These are phyloP conservation scores for Megalurothrips usitatus DNA, from an alignment of 2,888 invertebrate genomes.

Conservation along the genomic window DNA sequence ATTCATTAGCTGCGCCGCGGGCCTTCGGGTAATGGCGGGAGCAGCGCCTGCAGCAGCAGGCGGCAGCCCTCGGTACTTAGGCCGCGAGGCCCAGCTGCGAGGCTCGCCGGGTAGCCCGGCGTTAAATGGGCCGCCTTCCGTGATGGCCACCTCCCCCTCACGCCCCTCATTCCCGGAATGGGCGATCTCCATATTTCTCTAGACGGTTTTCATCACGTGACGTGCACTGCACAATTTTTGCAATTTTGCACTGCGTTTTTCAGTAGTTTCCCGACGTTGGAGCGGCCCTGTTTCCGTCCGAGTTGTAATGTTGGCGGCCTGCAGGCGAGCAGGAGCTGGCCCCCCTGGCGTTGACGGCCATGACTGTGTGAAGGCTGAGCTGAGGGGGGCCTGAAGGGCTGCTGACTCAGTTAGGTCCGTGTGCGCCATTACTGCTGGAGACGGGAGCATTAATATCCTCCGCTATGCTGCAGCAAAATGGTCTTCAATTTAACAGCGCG, in stretches of 20 bases:
- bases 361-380: background rate
- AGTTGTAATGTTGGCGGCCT: too few species aligned
- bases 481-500: conserved; percentile 16
- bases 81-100: background rate
- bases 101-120: background rate
- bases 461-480: conserved; percentile 3
- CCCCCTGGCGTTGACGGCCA: background rate
- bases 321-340: too few species aligned
- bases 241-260: too few species aligned
- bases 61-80: background rate
- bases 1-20: background rate
- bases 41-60: background rate
- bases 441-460: conserved; percentile 4
- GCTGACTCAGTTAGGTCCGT: too few species aligned
- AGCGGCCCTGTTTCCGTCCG: too few species aligned
- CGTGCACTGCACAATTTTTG: too few species aligned
- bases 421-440: background rate
- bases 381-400: background rate
- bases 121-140: too few species aligned
- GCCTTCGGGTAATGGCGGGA: background rate
- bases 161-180: too few species aligned
- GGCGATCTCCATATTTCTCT: too few species aligned
- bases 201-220: too few species aligned
- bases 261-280: too few species aligned
- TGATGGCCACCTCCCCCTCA: too few species aligned